Percentiles rank a stretch among this genome's conserved stretches.
Conservation (phyloP, 2,888 invertebrate species). For the Neocrepidodera transversa region DNA sequence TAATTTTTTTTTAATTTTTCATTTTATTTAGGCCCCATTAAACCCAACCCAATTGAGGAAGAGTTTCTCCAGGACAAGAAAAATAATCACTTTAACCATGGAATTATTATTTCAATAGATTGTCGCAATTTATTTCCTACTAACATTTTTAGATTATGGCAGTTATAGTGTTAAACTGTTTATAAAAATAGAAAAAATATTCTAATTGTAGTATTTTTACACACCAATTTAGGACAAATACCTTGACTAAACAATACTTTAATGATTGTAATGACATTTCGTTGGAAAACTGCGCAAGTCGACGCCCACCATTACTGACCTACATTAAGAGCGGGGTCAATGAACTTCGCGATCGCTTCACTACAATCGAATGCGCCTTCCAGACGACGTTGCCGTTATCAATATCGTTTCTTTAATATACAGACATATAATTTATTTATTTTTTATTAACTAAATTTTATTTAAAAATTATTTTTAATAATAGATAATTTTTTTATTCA, state of each 20-base stretch:
- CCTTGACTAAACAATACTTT: constrained; percentile 28
- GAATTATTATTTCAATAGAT: too few relatives aligned
- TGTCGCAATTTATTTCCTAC: too few relatives aligned
- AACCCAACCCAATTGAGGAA: too few relatives aligned
- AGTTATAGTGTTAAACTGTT: too few relatives aligned
- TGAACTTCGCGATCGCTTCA: constrained; percentile 51
- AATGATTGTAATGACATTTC: constrained; percentile 47
- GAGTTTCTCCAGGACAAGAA: too few relatives aligned
- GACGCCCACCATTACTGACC: constrained; percentile 59
- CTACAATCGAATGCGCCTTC: constrained; percentile 49
- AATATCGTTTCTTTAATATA: constrained; percentile 9
- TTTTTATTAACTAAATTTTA: not conserved
- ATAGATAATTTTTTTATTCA: too few relatives aligned
- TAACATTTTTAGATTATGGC: too few relatives aligned
- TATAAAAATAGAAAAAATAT: constrained; percentile 5
- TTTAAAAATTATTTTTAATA: not conserved
- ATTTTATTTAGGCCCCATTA: too few relatives aligned
- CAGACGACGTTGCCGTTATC: constrained; percentile 8
- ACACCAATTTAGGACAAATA: constrained; percentile 24
- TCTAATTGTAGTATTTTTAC: constrained; percentile 6
- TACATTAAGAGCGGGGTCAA: constrained; percentile 57
- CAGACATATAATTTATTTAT: not conserved
- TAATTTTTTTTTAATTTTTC: too few relatives aligned
- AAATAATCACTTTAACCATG: too few relatives aligned
- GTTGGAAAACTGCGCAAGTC: constrained; percentile 52